Percentiles rank a stretch among this genome's conserved stretches.
Evolutionary conservation across 1,140 invertebrate genomes (phyloP).

Genomic region (Papilio dardanus): DNA sequence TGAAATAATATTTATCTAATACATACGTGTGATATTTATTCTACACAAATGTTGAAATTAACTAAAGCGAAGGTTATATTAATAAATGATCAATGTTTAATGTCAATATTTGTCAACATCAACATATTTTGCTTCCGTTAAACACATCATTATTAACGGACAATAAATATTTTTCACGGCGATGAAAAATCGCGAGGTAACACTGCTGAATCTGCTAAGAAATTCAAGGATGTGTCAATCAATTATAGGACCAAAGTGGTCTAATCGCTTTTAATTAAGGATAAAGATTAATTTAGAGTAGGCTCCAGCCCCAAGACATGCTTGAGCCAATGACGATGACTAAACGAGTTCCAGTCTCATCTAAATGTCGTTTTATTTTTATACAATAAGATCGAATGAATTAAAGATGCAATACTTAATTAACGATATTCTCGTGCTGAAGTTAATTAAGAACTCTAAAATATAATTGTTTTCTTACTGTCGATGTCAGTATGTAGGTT

Average conservation of each 20-base stretch:
- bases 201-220: neutral
- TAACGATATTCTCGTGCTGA: no score
- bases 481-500: neutral
- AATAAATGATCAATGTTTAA: neutral
- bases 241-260: no score
- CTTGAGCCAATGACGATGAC: no score
- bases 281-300: no score
- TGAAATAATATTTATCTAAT: neutral
- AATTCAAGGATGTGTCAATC: no score
- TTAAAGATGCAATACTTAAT: no score
- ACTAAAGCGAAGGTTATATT: neutral
- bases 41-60: neutral
- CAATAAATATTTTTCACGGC: neutral
- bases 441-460: neutral
- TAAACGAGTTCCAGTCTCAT: no score
- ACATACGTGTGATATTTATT: slow-evolving; percentile 4
- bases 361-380: no score
- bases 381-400: no score
- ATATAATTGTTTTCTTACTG: neutral
- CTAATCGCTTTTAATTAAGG: no score
- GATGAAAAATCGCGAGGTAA: neutral
- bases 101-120: neutral
- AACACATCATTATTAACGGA: neutral
- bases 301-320: no score
- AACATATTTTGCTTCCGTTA: neutral